Base-by-base conservation (phyloP, 2,888 invertebrate genomes). In the Ypsolopha scabrella region DNA sequence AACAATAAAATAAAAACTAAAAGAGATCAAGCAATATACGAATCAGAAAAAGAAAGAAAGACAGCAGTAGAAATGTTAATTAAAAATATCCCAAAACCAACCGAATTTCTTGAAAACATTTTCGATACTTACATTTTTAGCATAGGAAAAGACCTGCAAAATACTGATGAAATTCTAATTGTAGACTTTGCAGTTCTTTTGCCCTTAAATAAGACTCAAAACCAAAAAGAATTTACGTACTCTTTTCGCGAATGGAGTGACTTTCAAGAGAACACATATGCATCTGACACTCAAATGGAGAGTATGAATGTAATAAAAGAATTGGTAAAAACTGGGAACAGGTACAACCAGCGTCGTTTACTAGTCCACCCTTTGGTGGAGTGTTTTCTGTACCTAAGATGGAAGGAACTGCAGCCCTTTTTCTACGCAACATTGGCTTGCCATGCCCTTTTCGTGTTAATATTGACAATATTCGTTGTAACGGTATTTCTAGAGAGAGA, bases 251-350 rank as follows among this genome's bases (percentile, higher is more conserved):
- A n/a, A n/a, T n/a, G n/a, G n/a, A n/a, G n/a, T n/a, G n/a, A n/a
- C n/a, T n/a, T n/a, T n/a, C n/a, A n/a, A n/a, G n/a, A n/a, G n/a
- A n/a, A n/a, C n/a, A n/a, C n/a, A n/a, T n/a, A n/a, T n/a, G n/a
- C n/a, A n/a, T n/a, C n/a, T n/a, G n/a, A n/a, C n/a, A n/a, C n/a
- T n/a, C n/a, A 82, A 57, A 72, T 78, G 70, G 80, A 87, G 54
- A 88, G 89, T 58, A 88, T 88, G 81, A 83, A 87, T 60, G 88
- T 89, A 0, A 76, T 89, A 43, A 86, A 88, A 59, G 86, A 88
- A 0, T 61, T 89, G 1, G 58, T 89, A 1, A 85, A 88, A 58
- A 87, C 87, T 55, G 87, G 88, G 0, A 87, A 87, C 51, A 72
- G 86, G 63, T 73, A 80, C 51, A 74, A 79, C 0, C 86, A 88